Percentiles rank a stretch among this genome's conserved stretches.
Evolutionary conservation across 30 jellyfish, hydroid and myxozoan species (phyloP).

Genomic region (Catostylus mosaicus): DNA sequence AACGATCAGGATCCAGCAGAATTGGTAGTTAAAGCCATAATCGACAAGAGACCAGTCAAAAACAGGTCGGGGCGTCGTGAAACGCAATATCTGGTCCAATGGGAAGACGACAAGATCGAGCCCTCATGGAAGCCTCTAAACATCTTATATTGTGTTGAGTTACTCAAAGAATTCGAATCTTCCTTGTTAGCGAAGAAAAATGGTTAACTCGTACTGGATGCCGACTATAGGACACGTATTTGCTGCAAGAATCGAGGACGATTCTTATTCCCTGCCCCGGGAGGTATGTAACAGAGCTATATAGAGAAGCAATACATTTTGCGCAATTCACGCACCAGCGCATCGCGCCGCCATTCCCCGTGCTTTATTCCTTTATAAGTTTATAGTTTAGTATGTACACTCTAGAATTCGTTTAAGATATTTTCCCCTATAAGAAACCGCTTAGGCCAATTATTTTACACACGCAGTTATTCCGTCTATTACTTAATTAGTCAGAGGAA

Average conservation of each 20-base stretch:
- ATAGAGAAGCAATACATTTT: no score
- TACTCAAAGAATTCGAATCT: conserved; percentile 28
- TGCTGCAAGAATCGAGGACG: conserved; percentile 28
- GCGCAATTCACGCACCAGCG: no score
- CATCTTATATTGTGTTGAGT: conserved; percentile 33
- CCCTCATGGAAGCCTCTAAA: conserved; percentile 36
- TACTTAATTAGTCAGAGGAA: no score
- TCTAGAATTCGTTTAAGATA: no score
- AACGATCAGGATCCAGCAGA: conserved; percentile 21
- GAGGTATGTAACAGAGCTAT: conserved; percentile 24
- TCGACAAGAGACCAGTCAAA: neutral
- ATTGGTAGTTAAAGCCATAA: neutral
- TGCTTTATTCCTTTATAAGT: no score
- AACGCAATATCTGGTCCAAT: conserved; percentile 25
- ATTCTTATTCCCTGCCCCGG: conserved; percentile 42
- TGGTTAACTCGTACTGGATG: conserved; percentile 11
- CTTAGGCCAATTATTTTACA: no score
- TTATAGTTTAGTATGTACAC: no score
- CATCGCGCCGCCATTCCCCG: no score
- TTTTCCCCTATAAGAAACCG: no score
- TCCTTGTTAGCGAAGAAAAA: conserved; percentile 16
- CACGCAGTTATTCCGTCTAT: no score
- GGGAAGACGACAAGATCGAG: conserved; percentile 41
- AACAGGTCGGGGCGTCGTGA: conserved; percentile 35
- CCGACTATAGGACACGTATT: neutral